Base-by-base conservation (phyloP, 2,888 invertebrate species). In the Thereva unica region DNA sequence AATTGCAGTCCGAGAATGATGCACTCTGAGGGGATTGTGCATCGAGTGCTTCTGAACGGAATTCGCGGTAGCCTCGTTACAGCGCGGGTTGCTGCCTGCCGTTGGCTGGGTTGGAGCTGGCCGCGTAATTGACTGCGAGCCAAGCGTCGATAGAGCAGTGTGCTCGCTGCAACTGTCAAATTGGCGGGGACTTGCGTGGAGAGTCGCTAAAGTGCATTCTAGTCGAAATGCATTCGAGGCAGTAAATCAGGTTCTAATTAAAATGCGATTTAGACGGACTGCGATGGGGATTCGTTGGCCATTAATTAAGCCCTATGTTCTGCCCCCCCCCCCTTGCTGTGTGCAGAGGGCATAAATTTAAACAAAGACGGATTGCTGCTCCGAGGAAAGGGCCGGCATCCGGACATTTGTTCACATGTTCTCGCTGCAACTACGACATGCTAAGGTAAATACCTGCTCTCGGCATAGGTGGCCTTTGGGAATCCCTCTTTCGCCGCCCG, bases 191-290 rank as follows among this genome's bases (percentile, higher is more conserved):
- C 50, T 23, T 23, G 41, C 42, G 42, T 35, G 42, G 9, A 63
- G n/a, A 41, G 23, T 37, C 42, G 49, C 40, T 59, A 49, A 59
- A 49, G 4, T 38, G 37, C 49, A 37, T 45, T 49, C 23, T 50
- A 63, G 35, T 52, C 23, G 41, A 12, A 7, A 7, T 38, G 47
- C 64, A 41, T 55, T 38, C 35, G 42, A 47, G 34, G 59, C 59
- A 64, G n/a, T 67, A 69, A 69, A 69, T 69, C 67, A 69, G 64
- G 57, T 69, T 64, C 67, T 67, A 69, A 69, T 69, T 69, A 67
- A 69, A 69, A 69, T 67, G 40, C 68, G 42, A 69, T 69, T 67
- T 67, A 69, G 68, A 69, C 67, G 66, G 64, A 69, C 57, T 55
- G 56, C 57, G 41, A 68, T 56, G 66, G 55, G 57, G 61, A 68